A percentile compares a stretch with the other conserved stretches of the same genome.
phyloP scores from a whole-genome alignment of 2,888 invertebrate species.

The Odontocolon sp. region DNA sequence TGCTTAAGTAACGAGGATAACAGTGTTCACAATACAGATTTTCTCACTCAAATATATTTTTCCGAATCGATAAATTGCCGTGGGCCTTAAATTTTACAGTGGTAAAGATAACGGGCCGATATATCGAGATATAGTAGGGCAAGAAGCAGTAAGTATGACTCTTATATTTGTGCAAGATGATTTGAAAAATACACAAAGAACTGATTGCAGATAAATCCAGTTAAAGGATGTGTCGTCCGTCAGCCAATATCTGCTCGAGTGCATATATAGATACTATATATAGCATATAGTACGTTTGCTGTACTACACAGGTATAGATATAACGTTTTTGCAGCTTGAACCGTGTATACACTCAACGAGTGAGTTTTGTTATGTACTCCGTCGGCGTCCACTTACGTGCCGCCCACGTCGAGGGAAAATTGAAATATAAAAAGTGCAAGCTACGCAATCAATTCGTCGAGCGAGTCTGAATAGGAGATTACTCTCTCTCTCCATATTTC shows the following conservation, averaged over 20 bases:
- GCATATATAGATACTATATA: neutral
- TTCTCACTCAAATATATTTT: neutral
- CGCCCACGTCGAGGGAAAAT: neutral
- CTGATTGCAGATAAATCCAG: constrained; percentile 60
- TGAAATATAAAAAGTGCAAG: constrained; percentile 36
- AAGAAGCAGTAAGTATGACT: neutral
- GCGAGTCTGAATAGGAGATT: constrained; percentile 39
- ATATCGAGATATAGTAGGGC: neutral
- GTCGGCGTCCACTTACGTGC: neutral
- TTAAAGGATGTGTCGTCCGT: constrained; percentile 26
- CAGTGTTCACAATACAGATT: neutral
- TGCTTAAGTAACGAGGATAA: too few relatives aligned
- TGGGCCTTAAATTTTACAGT: neutral
- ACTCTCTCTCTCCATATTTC: constrained; percentile 18
- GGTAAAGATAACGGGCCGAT: neutral
- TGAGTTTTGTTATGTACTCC: constrained; percentile 22
- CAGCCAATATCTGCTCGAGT: neutral
- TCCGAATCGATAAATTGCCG: neutral
- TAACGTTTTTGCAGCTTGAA: neutral
- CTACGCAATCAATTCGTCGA: constrained; percentile 47
- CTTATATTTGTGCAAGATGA: constrained; percentile 52
- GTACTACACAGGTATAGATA: neutral
- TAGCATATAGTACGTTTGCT: neutral
- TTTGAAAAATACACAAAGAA: constrained; percentile 62
- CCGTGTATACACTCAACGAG: neutral